Conservation (phyloP, 2,113 vertebrate genomes). For the Campylomormyrus numenius region DNA sequence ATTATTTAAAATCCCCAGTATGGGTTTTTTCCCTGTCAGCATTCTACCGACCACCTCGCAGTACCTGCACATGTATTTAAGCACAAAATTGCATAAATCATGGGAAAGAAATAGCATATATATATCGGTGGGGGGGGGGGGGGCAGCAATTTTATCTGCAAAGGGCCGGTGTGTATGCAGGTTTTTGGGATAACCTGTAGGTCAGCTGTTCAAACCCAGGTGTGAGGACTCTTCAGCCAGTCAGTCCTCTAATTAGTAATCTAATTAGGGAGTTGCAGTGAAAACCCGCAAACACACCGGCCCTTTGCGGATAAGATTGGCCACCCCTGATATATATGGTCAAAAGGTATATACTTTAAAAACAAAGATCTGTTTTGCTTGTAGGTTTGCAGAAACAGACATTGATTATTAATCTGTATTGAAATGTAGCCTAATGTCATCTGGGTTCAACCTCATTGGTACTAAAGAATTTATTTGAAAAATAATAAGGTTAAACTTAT, state of each 20-base stretch:
- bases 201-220: too few relatives aligned
- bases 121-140: background rate
- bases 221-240: too few relatives aligned
- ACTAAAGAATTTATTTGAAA: too few relatives aligned
- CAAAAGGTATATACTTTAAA: background rate
- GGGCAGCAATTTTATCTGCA: too few relatives aligned
- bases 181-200: too few relatives aligned
- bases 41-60: background rate
- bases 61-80: background rate
- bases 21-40: background rate
- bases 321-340: background rate
- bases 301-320: too few relatives aligned
- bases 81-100: background rate
- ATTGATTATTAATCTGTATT: background rate
- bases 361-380: background rate
- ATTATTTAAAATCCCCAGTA: background rate
- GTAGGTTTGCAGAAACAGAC: background rate
- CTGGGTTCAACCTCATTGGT: background rate
- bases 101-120: background rate
- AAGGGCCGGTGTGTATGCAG: too few relatives aligned
- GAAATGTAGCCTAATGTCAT: background rate
- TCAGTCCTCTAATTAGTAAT: too few relatives aligned
- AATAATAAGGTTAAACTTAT: background rate
- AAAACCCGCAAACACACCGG: too few relatives aligned
- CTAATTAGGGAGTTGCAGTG: too few relatives aligned